A percentile compares a stretch with the other conserved stretches of the same genome.
These are phyloP conservation scores for Rhabdornis inornatus DNA, from an alignment of 2,113 vertebrate genomes.

Conservation along the genomic window DNA sequence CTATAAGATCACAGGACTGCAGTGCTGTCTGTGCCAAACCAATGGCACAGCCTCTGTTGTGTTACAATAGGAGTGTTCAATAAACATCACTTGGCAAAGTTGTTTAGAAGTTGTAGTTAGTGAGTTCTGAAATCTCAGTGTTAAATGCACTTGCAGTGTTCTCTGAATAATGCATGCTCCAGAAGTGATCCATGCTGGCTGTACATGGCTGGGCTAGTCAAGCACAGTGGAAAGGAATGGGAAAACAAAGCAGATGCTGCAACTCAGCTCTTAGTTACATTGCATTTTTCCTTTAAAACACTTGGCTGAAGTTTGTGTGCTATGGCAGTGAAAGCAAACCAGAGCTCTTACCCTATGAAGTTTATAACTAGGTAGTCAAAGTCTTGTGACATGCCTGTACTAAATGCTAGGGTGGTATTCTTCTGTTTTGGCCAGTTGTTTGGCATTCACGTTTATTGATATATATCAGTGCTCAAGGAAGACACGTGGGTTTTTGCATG, in stretches of 20 bases:
- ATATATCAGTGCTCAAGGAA: fast-evolving
- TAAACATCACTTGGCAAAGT: not conserved
- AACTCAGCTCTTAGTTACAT: not conserved
- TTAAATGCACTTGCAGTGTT: not conserved
- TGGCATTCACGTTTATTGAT: not conserved
- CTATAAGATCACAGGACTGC: not conserved
- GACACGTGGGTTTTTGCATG: not conserved
- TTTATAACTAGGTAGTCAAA: not conserved
- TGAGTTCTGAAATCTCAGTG: not conserved
- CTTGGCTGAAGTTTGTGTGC: not conserved
- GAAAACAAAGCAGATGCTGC: not conserved
- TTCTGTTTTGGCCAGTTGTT: not conserved
- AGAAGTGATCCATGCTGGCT: not conserved
- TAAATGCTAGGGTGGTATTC: not conserved
- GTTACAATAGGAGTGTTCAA: not conserved
- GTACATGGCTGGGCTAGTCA: not conserved
- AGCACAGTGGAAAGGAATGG: not conserved
- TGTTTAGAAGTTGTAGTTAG: not conserved
- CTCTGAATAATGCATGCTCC: not conserved
- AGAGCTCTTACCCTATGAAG: not conserved
- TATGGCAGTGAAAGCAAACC: not conserved
- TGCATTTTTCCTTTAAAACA: not conserved
- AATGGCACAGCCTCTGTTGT: not conserved
- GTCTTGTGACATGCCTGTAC: not conserved
- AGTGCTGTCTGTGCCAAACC: not conserved